These are phyloP conservation scores for Triops longicaudatus DNA, from an alignment of 1,140 invertebrate genomes.

Conservation along the genomic window DNA sequence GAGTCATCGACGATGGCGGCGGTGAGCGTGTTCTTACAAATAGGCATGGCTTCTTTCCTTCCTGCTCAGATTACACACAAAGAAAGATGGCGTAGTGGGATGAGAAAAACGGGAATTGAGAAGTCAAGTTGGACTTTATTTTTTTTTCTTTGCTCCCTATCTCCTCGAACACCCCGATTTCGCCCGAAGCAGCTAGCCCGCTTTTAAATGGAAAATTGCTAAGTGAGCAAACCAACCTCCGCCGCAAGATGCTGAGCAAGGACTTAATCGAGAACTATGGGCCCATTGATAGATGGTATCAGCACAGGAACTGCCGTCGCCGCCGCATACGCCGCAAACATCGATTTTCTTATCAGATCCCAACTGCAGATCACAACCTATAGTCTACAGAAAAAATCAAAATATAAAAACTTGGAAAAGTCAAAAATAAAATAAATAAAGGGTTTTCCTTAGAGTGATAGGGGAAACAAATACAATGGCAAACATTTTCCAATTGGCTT, in stretches of 20 bases:
- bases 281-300: conserved; percentile 36
- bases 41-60: conserved; percentile 67
- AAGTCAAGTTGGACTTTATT: not conserved
- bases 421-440: not conserved
- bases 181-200: not conserved
- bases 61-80: conserved; percentile 48
- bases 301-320: conserved; percentile 71
- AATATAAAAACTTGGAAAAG: conserved; percentile 13
- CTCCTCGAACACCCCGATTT: too few relatives aligned
- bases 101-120: not conserved
- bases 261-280: conserved; percentile 36
- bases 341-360: conserved; percentile 75
- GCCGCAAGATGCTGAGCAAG: conserved; percentile 81
- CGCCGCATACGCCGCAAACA: conserved; percentile 80
- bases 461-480: too few relatives aligned
- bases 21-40: conserved; percentile 60
- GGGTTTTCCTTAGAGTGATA: too few relatives aligned
- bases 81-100: not conserved
- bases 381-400: conserved; percentile 50
- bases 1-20: conserved; percentile 63
- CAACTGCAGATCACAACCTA: conserved; percentile 79
- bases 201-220: not conserved
- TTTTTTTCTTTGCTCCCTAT: not conserved
- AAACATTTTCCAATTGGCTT: too few relatives aligned
- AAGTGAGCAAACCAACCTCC: conserved; percentile 59